Evolutionary conservation across 2,797 vertebrate species (phyloP).

Genomic region (Babyrousa celebensis): DNA sequence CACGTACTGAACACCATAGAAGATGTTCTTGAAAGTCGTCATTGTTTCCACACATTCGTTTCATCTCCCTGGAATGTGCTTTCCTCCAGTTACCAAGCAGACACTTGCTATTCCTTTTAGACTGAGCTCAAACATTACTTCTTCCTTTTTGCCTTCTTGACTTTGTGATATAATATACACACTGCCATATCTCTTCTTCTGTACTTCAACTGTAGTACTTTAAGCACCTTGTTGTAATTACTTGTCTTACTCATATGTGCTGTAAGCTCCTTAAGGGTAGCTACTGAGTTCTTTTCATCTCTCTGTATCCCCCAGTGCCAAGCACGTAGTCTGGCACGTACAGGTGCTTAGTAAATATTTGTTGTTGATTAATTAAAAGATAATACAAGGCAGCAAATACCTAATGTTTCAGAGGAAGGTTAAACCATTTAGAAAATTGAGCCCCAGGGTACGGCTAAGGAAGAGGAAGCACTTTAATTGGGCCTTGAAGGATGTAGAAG

Average conservation of each 20-base stretch:
- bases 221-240: neutral
- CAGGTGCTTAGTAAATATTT: neutral
- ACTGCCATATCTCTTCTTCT: neutral
- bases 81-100: neutral
- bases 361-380: conserved; percentile 51
- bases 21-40: neutral
- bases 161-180: neutral
- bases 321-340: neutral
- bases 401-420: neutral
- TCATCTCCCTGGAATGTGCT: neutral
- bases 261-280: neutral
- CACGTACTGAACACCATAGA: neutral
- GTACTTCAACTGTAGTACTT: neutral
- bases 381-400: neutral
- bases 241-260: neutral
- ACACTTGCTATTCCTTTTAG: neutral
- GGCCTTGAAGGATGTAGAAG: neutral
- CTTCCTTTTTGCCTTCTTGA: neutral
- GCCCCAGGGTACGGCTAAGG: neutral
- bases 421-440: conserved; percentile 32
- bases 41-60: neutral
- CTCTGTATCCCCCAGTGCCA: neutral
- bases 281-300: neutral
- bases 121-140: neutral
- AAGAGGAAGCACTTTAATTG: neutral